A percentile compares a stretch with the other conserved stretches of the same genome.
Evolutionary conservation across 2,797 vertebrate species (phyloP).

Genomic region (Melanotaenia pygmaea): DNA sequence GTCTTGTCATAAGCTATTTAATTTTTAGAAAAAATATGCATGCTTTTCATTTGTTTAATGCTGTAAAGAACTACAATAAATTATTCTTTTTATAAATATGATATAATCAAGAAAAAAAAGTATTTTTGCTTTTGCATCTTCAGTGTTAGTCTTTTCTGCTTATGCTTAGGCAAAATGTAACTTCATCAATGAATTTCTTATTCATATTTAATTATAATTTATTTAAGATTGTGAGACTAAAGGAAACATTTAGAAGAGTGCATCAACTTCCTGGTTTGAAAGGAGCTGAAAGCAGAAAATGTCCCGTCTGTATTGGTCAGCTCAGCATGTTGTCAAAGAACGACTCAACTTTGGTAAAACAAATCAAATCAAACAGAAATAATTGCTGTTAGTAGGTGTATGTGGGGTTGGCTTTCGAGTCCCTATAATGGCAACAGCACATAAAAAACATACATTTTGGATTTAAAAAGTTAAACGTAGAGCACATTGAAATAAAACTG

Average conservation of each 20-base stretch:
- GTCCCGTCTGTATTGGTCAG: background rate
- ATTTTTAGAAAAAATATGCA: too few species aligned
- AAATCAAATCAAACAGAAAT: background rate
- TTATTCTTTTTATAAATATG: background rate
- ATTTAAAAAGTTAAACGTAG: too few species aligned
- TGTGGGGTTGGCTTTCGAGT: background rate
- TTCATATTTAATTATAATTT: too few species aligned
- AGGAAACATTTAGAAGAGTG: background rate
- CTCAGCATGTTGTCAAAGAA: background rate
- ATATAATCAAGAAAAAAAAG: background rate
- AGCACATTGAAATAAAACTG: too few species aligned
- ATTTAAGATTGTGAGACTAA: background rate
- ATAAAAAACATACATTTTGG: too few species aligned
- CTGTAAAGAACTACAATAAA: background rate
- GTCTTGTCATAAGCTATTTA: too few species aligned
- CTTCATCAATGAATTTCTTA: too few species aligned
- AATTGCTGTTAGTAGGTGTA: background rate
- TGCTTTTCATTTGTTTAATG: background rate
- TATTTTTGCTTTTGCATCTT: background rate
- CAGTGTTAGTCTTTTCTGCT: too few species aligned
- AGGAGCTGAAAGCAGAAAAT: background rate
- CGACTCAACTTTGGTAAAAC: conserved; percentile 47
- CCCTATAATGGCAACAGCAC: too few species aligned
- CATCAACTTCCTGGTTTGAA: background rate
- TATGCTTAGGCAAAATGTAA: too few species aligned